Evolutionary conservation across 2,888 invertebrate genomes (phyloP).

Genomic region (Spialia ferax): DNA sequence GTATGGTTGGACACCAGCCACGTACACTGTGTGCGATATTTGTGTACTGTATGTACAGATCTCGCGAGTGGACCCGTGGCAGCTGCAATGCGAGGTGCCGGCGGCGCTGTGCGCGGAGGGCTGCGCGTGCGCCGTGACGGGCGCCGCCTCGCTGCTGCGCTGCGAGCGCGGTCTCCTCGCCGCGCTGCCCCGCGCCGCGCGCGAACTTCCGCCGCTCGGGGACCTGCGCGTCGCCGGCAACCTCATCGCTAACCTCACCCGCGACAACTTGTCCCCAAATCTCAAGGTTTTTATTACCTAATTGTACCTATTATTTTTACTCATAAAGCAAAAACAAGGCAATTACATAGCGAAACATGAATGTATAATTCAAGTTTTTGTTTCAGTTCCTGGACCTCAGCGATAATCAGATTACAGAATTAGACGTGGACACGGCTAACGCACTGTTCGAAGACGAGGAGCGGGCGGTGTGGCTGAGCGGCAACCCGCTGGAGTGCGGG

Average conservation of each 20-base stretch:
- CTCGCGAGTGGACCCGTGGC: too few species aligned
- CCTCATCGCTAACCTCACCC: constrained; percentile 41
- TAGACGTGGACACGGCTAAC: constrained; percentile 40
- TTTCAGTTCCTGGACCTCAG: constrained; percentile 48
- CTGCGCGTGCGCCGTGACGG: too few species aligned
- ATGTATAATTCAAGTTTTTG: background rate
- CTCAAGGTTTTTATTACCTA: constrained; percentile 26
- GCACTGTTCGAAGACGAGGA: constrained; percentile 43
- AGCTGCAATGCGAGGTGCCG: too few species aligned
- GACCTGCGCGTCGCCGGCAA: constrained; percentile 43
- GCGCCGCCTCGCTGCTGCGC: constrained; percentile 40
- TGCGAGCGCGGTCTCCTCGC: constrained; percentile 24
- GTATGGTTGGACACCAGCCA: too few species aligned
- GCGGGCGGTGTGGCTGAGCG: constrained; percentile 45
- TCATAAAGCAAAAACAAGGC: background rate
- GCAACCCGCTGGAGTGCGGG: constrained; percentile 52
- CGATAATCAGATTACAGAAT: constrained; percentile 45
- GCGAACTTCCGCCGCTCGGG: constrained; percentile 39
- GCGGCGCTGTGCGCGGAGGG: too few species aligned
- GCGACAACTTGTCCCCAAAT: constrained; percentile 36
- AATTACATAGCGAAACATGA: too few species aligned
- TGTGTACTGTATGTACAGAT: too few species aligned
- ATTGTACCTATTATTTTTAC: background rate
- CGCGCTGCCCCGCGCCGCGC: constrained; percentile 39
- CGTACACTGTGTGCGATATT: too few species aligned